Percentiles rank a stretch among this genome's conserved stretches.
Conservation (phyloP, 2,113 vertebrate genomes). For the Lepus americanus region DNA sequence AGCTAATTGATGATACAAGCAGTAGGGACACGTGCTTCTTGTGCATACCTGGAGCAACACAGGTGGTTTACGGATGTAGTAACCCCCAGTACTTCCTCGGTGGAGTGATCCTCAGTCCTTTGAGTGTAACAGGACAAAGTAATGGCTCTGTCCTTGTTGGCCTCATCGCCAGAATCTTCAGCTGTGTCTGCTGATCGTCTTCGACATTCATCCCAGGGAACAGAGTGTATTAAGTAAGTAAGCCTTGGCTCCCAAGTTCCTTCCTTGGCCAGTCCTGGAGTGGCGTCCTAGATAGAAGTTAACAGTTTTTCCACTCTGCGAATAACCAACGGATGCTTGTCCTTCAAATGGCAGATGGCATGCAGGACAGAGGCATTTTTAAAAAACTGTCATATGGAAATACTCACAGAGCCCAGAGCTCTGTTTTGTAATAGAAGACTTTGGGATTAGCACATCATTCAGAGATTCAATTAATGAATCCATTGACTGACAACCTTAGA, state of each 20-base stretch:
- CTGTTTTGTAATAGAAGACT: not conserved
- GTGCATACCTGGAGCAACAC: not conserved
- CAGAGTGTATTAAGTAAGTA: not conserved
- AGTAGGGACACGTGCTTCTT: not conserved
- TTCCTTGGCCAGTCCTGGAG: not conserved
- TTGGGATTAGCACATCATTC: constrained; percentile 25
- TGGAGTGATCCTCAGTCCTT: not conserved
- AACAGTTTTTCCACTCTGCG: not conserved
- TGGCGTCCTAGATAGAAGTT: not conserved
- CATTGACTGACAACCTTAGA: not conserved
- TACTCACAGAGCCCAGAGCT: not conserved
- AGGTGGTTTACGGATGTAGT: not conserved
- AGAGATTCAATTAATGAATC: not conserved
- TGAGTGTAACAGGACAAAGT: not conserved
- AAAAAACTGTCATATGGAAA: not conserved
- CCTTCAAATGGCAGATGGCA: not conserved
- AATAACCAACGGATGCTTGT: constrained; percentile 25
- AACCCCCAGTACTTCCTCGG: not conserved
- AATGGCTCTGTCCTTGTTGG: not conserved
- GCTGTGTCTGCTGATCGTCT: not conserved
- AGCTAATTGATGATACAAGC: not conserved
- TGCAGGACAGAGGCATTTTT: not conserved
- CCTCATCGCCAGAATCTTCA: not conserved
- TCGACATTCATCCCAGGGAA: not conserved
- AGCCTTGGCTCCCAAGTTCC: not conserved